Percentiles rank a stretch among this genome's conserved stretches.
Evolutionary conservation across 2,797 vertebrate species (phyloP).

Genomic region (Myotis planiceps): DNA sequence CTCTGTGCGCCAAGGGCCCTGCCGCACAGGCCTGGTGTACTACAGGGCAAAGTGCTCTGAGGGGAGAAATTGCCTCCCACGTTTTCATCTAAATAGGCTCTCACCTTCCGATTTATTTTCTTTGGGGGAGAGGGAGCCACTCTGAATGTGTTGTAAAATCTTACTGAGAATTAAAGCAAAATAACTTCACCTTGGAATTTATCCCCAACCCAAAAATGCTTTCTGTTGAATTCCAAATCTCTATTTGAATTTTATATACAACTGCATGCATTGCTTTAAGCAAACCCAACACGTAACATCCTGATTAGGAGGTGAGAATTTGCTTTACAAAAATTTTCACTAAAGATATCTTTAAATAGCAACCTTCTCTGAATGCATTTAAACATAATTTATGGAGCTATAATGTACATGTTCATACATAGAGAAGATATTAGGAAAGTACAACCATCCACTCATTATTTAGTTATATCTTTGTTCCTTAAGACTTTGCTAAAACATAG

Average conservation of each 20-base stretch:
- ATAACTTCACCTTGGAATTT: background rate
- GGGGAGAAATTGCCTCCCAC: background rate
- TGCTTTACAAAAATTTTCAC: constrained; percentile 16
- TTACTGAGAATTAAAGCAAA: constrained; percentile 6
- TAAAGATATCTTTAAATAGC: background rate
- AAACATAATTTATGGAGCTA: background rate
- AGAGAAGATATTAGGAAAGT: background rate
- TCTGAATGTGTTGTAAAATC: background rate
- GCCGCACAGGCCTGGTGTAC: accelerated
- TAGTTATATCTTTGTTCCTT: background rate
- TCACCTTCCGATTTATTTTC: background rate
- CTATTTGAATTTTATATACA: constrained; percentile 4
- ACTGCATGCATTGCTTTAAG: background rate
- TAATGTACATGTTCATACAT: background rate
- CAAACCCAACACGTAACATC: background rate
- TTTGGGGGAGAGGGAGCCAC: background rate
- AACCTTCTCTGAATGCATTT: background rate
- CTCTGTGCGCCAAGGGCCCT: accelerated
- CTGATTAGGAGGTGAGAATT: background rate
- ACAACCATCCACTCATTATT: background rate
- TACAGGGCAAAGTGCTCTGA: accelerated
- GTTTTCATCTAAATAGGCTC: background rate
- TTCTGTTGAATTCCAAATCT: constrained; percentile 18
- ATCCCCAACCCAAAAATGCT: background rate
- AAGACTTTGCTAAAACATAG: background rate